phyloP scores from a whole-genome alignment of 1,140 invertebrate genomes.

The Polypedilum pembai region DNA sequence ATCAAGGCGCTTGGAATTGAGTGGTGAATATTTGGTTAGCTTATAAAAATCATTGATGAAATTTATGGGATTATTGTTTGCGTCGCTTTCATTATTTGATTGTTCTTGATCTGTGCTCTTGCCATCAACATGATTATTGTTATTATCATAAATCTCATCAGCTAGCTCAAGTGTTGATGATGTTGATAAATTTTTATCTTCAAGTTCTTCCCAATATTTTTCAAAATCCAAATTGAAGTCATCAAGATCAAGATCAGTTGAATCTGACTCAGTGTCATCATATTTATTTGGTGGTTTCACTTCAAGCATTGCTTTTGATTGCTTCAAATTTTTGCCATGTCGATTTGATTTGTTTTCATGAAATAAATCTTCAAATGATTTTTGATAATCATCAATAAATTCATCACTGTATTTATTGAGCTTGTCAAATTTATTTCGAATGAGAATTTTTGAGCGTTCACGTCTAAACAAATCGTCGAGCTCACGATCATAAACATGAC shows the following conservation, averaged over 20 bases:
- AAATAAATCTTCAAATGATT: constrained; percentile 36
- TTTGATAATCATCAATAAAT: constrained; percentile 29
- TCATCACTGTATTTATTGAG: constrained; percentile 34
- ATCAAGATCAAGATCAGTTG: constrained; percentile 42
- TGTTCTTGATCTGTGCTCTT: constrained; percentile 8
- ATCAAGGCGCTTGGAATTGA: constrained; percentile 41
- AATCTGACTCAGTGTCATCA: constrained; percentile 42
- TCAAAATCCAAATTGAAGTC: constrained; percentile 43
- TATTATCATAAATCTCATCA: background rate
- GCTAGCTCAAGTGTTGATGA: background rate
- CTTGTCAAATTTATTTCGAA: constrained; percentile 41
- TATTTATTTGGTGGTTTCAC: constrained; percentile 39
- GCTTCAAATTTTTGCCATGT: constrained; percentile 14
- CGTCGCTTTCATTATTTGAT: constrained; percentile 5
- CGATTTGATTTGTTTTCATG: background rate
- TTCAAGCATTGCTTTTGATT: constrained; percentile 39
- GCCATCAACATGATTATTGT: constrained; percentile 25
- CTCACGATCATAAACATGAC: constrained; percentile 40
- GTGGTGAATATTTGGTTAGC: constrained; percentile 42
- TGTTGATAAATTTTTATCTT: constrained; percentile 33
- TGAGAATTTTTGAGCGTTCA: constrained; percentile 38
- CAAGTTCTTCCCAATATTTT: constrained; percentile 43
- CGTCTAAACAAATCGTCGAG: constrained; percentile 42
- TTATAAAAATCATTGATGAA: constrained; percentile 37
- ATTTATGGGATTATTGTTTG: constrained; percentile 2